These are phyloP conservation scores for Paralvinella palmiformis DNA, from an alignment of 1,140 invertebrate species.

Conservation along the genomic window DNA sequence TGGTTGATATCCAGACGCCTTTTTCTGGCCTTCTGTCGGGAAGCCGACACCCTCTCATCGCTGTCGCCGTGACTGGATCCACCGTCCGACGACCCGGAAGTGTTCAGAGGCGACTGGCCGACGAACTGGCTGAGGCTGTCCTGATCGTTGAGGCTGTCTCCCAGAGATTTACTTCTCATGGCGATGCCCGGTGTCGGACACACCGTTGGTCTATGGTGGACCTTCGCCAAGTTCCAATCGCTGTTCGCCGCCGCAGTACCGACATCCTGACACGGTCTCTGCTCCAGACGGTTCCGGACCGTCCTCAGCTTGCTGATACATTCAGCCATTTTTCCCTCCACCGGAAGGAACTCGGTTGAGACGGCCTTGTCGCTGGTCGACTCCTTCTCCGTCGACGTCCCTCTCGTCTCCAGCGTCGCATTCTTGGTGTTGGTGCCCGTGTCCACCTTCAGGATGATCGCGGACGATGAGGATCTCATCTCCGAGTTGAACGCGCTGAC, in stretches of 20 bases:
- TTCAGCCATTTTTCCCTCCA: conserved; percentile 18
- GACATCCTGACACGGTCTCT: not conserved
- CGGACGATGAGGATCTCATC: not conserved
- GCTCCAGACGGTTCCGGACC: conserved; percentile 18
- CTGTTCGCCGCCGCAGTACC: not conserved
- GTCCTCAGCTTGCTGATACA: conserved; percentile 21
- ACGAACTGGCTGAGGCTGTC: not conserved
- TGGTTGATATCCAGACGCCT: not conserved
- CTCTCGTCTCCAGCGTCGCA: not conserved
- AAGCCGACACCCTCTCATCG: not conserved
- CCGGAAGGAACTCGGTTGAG: conserved; percentile 2
- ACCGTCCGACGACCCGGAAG: not conserved
- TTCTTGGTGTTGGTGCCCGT: conserved; percentile 15
- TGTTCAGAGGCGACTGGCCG: not conserved
- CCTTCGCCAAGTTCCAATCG: not conserved
- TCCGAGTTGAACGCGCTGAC: not conserved
- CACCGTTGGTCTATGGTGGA: too few species aligned
- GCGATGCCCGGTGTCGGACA: not conserved
- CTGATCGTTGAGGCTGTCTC: not conserved
- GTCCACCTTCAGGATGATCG: not conserved
- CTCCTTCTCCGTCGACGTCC: conserved; percentile 6
- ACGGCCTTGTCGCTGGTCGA: conserved; percentile 8
- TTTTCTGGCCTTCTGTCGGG: not conserved
- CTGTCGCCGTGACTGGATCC: not conserved
- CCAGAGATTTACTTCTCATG: not conserved